Conservation (phyloP, 2,797 vertebrate genomes). For the Malacoraja senta region DNA sequence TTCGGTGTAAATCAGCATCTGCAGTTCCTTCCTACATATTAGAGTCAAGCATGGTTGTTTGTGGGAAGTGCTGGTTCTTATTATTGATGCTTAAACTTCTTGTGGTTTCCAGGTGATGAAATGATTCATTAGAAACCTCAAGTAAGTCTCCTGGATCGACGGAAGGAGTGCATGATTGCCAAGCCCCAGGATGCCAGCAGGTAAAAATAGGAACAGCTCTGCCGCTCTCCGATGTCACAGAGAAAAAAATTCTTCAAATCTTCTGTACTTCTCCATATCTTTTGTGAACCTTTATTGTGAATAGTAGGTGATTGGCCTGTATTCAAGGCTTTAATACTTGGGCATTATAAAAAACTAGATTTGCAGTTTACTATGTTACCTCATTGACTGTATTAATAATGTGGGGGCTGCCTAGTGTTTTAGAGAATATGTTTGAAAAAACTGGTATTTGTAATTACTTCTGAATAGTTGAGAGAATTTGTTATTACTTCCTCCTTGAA, state of each 20-base stretch:
- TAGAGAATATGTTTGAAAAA: not conserved
- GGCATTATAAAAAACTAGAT: not conserved
- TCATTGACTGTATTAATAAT: not conserved
- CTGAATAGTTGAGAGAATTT: not conserved
- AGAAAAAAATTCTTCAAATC: too few relatives aligned
- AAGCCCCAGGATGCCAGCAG: conserved; percentile 15
- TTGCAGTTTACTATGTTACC: not conserved
- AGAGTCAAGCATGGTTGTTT: not conserved
- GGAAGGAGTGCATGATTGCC: not conserved
- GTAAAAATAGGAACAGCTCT: not conserved
- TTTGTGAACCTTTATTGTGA: not conserved
- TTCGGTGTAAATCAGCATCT: too few relatives aligned
- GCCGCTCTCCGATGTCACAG: not conserved
- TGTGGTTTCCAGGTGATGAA: not conserved
- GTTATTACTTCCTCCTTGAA: not conserved
- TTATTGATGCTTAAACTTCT: not conserved
- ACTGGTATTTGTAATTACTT: not conserved
- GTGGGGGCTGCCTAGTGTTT: not conserved
- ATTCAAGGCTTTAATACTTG: not conserved
- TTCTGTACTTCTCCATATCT: not conserved
- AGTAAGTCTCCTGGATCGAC: not conserved
- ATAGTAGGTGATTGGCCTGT: not conserved
- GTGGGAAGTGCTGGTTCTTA: not conserved
- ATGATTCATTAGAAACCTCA: not conserved
- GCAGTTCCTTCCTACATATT: too few relatives aligned